phyloP scores from a whole-genome alignment of 2,888 invertebrate species.

The Brachyptera putata region DNA sequence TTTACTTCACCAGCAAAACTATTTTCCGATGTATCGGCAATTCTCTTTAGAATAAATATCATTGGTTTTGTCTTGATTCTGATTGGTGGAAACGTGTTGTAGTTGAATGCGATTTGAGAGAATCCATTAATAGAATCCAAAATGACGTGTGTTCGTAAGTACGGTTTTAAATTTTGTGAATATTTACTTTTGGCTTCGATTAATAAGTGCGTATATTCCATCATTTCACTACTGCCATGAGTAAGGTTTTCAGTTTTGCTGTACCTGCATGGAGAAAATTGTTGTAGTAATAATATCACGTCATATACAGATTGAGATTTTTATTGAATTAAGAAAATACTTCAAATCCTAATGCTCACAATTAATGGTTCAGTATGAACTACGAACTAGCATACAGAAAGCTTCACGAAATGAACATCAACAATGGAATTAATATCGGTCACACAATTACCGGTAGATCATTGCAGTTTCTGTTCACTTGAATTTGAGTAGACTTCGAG shows the following conservation, averaged over 20 bases:
- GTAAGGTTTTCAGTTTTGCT: conserved; percentile 74
- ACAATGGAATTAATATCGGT: too few relatives aligned
- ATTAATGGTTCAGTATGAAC: too few relatives aligned
- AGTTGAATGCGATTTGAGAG: conserved; percentile 74
- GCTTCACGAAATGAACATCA: too few relatives aligned
- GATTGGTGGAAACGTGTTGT: conserved; percentile 71
- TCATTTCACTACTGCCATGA: conserved; percentile 59
- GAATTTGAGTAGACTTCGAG: too few relatives aligned
- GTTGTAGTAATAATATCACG: too few relatives aligned
- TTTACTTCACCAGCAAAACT: background rate
- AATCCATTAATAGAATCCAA: conserved; percentile 78
- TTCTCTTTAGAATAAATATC: conserved; percentile 71
- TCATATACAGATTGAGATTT: too few relatives aligned
- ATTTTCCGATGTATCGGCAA: conserved; percentile 42
- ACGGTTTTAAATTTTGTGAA: conserved; percentile 65
- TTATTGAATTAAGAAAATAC: too few relatives aligned
- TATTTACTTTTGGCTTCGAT: conserved; percentile 80
- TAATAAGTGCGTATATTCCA: conserved; percentile 71
- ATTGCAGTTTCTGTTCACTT: too few relatives aligned
- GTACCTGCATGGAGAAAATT: conserved; percentile 55
- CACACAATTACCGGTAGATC: too few relatives aligned
- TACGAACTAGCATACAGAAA: too few relatives aligned
- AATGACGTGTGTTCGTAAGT: conserved; percentile 67
- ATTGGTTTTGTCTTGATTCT: conserved; percentile 78
- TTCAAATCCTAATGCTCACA: too few relatives aligned